Conservation (phyloP, 2,888 invertebrate species). For the Falcaria lacertinaria region DNA sequence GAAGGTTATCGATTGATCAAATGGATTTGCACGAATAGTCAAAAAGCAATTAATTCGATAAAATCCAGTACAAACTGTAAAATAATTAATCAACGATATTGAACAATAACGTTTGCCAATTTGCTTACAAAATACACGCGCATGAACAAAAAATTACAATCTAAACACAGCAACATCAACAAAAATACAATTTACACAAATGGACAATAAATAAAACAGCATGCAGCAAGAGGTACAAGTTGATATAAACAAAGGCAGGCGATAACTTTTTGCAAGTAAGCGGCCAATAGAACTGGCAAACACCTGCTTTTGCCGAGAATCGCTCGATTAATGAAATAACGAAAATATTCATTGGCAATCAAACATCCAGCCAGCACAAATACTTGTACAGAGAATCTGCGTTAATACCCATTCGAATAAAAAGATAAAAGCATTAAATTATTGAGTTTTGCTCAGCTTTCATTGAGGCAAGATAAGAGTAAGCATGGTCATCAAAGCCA, state of each 20-base stretch:
- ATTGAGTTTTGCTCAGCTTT: slow-evolving; percentile 30
- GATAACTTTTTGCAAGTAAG: slow-evolving; percentile 29
- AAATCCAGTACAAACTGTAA: slow-evolving; percentile 1
- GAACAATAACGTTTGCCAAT: slow-evolving; percentile 43
- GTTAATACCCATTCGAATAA: slow-evolving; percentile 36
- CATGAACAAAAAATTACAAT: slow-evolving; percentile 36
- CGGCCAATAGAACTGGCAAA: slow-evolving; percentile 24
- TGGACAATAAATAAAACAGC: slow-evolving; percentile 38
- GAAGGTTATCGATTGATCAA: no score
- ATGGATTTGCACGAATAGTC: no score
- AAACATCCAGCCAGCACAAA: slow-evolving; percentile 45
- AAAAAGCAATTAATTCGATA: no score
- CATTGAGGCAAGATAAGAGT: slow-evolving; percentile 29
- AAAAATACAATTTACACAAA: slow-evolving; percentile 40
- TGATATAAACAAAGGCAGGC: slow-evolving; percentile 25
- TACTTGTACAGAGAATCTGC: slow-evolving; percentile 49
- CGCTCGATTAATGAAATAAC: slow-evolving; percentile 45
- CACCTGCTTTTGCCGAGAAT: slow-evolving; percentile 32
- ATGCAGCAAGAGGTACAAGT: slow-evolving; percentile 19
- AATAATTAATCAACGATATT: slow-evolving; percentile 34
- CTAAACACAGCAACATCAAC: slow-evolving; percentile 33
- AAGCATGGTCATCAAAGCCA: slow-evolving; percentile 9
- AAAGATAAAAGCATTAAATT: slow-evolving; percentile 35
- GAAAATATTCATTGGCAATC: slow-evolving; percentile 54
- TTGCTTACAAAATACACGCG: slow-evolving; percentile 37